These are phyloP conservation scores for Tragopan temminckii DNA, from an alignment of 2,797 vertebrate genomes.

Conservation along the genomic window DNA sequence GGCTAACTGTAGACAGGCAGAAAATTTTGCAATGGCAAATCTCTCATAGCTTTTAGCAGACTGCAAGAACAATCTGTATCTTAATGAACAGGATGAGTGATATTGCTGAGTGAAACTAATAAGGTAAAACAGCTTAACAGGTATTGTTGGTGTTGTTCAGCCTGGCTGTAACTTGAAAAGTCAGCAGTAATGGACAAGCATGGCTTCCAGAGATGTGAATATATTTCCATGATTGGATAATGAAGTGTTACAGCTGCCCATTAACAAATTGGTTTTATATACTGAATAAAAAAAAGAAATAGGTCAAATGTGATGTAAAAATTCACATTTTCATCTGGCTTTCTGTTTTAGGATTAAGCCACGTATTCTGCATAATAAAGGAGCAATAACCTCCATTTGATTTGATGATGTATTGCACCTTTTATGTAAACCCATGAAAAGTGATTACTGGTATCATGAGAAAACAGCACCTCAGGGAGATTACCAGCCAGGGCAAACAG, in stretches of 20 bases:
- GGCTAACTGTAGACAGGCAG: background rate
- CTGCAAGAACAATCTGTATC: background rate
- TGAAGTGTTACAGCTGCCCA: background rate
- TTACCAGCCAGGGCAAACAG: conserved; percentile 11
- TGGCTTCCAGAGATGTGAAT: background rate
- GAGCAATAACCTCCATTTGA: conserved; percentile 19
- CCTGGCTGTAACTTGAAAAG: background rate
- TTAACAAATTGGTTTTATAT: background rate
- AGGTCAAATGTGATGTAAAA: background rate
- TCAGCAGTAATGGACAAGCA: background rate
- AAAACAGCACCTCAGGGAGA: conserved; percentile 30
- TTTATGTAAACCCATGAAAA: conserved; percentile 51
- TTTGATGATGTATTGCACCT: conserved; percentile 40
- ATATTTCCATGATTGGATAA: background rate
- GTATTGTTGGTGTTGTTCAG: background rate
- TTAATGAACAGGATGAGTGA: background rate
- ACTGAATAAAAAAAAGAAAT: background rate
- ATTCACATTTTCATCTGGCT: background rate
- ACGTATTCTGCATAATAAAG: background rate
- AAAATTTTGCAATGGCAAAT: background rate
- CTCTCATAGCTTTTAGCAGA: conserved; percentile 5
- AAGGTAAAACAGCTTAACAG: conserved; percentile 2
- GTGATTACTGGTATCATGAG: conserved; percentile 28
- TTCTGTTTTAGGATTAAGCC: background rate
- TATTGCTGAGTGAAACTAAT: background rate